Evolutionary conservation across 1,140 invertebrate genomes (phyloP), one percentile per base, ranked within the genome.

Genomic region (Cepaea nemoralis): DNA sequence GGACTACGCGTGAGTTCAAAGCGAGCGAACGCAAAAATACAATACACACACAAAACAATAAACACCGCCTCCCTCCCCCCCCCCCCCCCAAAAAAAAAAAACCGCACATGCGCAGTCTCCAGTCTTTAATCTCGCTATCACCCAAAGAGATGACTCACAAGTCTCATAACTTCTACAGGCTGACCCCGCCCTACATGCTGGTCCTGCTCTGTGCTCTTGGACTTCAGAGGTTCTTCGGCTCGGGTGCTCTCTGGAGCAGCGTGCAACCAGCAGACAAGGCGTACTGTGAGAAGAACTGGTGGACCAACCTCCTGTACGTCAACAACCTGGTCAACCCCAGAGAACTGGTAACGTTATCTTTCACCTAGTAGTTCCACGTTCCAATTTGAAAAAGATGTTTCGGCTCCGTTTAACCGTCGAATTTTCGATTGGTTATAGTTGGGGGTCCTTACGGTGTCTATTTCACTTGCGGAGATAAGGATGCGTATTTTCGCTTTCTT

Each of bases 281-380:
- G 5, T 2, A 12, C 31, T 73, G 78, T 63, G 70, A 74, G 69
- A 50, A 80, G 3, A 55, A 59, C 42, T 80, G 70, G 78, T 80
- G 96, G 96, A 92, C 94, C 0, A 96, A 96, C 87, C 90, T 96
- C 31, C 91, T 97, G 0, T 96, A 96, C 87, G 93, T 96, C 37
- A 96, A 96, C 87, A 97, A 96, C 89, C 95, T 96, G 82, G 92
- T 95, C 2, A 39, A 81, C n/a, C 24, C 48, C 19, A 27, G 67
- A 19, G 40, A 81, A 77, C 31, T 66, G 59, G 76, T 77, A 66
- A 24, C 24, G 6, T 2, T 6, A 8, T 37, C 67, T 37, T 39
- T 37, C 16, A 19, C 35, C 19, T 45, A 10, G 42, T 45, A 45
- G n/a, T n/a, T n/a, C n/a, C n/a, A n/a, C n/a, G n/a, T n/a, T n/a